A percentile compares a stretch with the other conserved stretches of the same genome.
phyloP scores from a whole-genome alignment of 2,113 vertebrate genomes.

The Rattus norvegicus region DNA sequence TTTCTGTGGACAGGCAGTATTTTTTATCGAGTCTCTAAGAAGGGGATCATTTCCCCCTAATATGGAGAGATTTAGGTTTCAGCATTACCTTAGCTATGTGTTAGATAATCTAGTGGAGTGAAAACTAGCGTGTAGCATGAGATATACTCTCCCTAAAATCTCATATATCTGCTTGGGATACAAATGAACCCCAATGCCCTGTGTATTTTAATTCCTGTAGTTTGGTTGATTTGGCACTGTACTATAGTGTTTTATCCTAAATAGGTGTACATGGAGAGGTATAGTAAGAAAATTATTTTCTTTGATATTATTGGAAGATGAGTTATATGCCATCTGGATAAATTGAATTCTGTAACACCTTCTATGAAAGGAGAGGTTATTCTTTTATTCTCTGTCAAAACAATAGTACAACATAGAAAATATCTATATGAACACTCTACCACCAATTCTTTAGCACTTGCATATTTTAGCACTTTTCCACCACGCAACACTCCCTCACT shows the following conservation, averaged over 20 bases:
- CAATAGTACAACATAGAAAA: background rate
- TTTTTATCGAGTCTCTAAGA: background rate
- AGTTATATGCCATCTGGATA: background rate
- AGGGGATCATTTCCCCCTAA: background rate
- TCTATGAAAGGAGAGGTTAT: background rate
- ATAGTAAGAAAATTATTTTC: background rate
- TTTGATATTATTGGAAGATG: conserved; percentile 23
- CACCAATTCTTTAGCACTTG: background rate
- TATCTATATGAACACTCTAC: background rate
- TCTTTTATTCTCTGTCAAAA: conserved; percentile 26
- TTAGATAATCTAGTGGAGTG: background rate
- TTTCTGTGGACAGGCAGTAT: background rate
- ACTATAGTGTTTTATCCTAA: background rate
- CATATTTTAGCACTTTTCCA: background rate
- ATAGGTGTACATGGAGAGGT: background rate
- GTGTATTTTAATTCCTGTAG: background rate
- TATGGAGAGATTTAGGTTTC: conserved; percentile 1
- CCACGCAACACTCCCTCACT: background rate
- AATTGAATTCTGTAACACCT: background rate
- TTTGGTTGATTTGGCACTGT: background rate
- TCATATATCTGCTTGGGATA: background rate
- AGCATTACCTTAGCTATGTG: conserved; percentile 4
- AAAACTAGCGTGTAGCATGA: background rate
- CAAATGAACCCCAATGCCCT: background rate
- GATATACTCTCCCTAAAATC: background rate